phyloP scores from a whole-genome alignment of 2,113 vertebrate genomes.

The Myxocyprinus asiaticus region DNA sequence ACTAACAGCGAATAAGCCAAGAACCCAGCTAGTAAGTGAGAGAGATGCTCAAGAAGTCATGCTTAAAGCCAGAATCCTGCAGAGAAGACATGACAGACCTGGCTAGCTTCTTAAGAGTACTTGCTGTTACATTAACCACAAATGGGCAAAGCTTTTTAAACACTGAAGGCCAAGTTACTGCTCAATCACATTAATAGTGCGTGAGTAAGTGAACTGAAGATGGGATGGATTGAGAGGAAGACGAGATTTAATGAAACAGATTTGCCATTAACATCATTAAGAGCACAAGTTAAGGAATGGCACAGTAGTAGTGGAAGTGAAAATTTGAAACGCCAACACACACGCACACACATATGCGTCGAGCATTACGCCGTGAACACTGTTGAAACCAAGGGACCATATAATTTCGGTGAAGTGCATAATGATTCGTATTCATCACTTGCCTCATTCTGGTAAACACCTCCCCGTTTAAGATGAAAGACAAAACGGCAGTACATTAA shows the following conservation, averaged over 20 bases:
- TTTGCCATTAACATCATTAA: conserved; percentile 48
- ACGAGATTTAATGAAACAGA: conserved; percentile 59
- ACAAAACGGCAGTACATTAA: background rate
- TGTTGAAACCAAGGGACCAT: conserved; percentile 21
- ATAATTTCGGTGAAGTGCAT: conserved; percentile 4
- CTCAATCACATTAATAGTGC: conserved; percentile 51
- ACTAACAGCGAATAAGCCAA: conserved; percentile 6
- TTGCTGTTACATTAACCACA: conserved; percentile 27
- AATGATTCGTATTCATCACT: conserved; percentile 55
- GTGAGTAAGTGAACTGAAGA: conserved; percentile 44
- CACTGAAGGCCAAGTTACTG: conserved; percentile 22
- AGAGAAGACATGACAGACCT: conserved; percentile 32
- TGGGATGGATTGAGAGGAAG: conserved; percentile 59
- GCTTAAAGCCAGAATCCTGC: conserved; percentile 12
- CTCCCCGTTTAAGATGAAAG: background rate
- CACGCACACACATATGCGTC: background rate
- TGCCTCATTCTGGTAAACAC: conserved; percentile 48
- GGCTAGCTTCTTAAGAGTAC: background rate
- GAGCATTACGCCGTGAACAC: background rate
- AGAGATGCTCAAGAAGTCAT: conserved; percentile 4
- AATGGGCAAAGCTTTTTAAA: conserved; percentile 43
- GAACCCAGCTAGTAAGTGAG: background rate
- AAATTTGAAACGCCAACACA: conserved; percentile 23
- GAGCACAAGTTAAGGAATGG: background rate
- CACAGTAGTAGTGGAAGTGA: conserved; percentile 17